Evolutionary conservation across 2,113 vertebrate species (phyloP), one percentile per base, ranked within the genome.

Genomic region (Brachionichthys hirsutus): DNA sequence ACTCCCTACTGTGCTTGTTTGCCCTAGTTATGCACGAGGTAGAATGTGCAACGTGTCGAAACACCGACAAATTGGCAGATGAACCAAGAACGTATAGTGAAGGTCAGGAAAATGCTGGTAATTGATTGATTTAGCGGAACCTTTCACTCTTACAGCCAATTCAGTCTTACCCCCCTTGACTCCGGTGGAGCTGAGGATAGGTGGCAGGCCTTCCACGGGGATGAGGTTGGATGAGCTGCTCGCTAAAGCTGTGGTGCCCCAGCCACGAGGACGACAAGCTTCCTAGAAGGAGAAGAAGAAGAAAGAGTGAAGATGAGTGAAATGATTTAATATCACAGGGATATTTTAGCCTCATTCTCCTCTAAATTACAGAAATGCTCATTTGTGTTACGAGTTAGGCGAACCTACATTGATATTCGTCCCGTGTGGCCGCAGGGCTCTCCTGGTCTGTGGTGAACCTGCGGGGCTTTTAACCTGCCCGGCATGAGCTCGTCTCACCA

Each of bases 131-230:
- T 38, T 15, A 11, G 19, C 17, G 1, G 10, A 42, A 34, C 50
- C n/a, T 59, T 45, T 61, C 5, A 22, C 15, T 24, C 22, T 34
- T 3, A 14, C 13, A n/a, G 13, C 12, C 12, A 15, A 14, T 12
- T 42, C 9, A 17, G 24, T 54, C 55, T 42, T 79, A 97, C 97
- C 97, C 95, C 97, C 96, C 94, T 99, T 99, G 71, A 98, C 94
- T 53, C 96, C 97, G 35, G 95, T 98, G 71, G 97, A 98, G 79
- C 97, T 98, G 57, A 99, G 95, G 80, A 99, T 98, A 40, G 97
- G 97, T 48, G 97, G 97, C 78, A 98, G 94, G 10, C 95, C 97
- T 53, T 95, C 93, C 83, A 95, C 90, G 56, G 97, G 96, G 86
- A 98, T 93, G 45, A 96, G 93, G 81, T 98, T 98, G 85, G 93